These are phyloP conservation scores for Danaus chrysippus DNA, from an alignment of 2,888 invertebrate genomes.

Conservation along the genomic window DNA sequence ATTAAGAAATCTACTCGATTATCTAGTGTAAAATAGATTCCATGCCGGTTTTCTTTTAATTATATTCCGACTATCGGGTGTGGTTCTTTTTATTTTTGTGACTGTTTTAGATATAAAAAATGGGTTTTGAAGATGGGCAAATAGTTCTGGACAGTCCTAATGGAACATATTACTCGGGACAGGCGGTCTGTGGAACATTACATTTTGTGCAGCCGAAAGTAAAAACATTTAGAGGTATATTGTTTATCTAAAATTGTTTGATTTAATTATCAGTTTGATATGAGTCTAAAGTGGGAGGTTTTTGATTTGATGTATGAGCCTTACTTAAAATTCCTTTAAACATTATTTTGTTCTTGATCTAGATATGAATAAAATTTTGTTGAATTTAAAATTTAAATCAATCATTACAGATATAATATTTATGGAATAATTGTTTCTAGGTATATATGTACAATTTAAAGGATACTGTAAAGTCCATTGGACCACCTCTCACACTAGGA, in stretches of 20 bases:
- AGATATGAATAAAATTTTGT: slow-evolving; percentile 16
- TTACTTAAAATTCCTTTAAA: too few relatives aligned
- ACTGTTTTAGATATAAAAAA: slow-evolving; percentile 26
- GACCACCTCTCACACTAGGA: slow-evolving; percentile 50
- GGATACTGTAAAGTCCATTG: slow-evolving; percentile 77
- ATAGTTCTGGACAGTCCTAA: slow-evolving; percentile 55
- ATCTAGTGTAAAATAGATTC: too few relatives aligned
- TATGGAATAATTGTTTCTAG: slow-evolving; percentile 41
- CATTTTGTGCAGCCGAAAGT: slow-evolving; percentile 53
- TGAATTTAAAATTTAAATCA: background rate
- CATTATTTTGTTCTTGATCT: too few relatives aligned
- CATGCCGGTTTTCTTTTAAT: too few relatives aligned
- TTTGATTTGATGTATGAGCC: too few relatives aligned
- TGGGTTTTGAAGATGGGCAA: slow-evolving; percentile 63
- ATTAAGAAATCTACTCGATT: too few relatives aligned
- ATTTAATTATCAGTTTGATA: background rate
- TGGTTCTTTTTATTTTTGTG: background rate
- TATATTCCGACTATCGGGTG: too few relatives aligned
- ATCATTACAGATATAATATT: too few relatives aligned
- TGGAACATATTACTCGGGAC: slow-evolving; percentile 58
- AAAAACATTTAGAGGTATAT: slow-evolving; percentile 65
- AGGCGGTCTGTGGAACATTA: slow-evolving; percentile 53
- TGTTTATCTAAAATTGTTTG: slow-evolving; percentile 11
- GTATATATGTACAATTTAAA: slow-evolving; percentile 70
- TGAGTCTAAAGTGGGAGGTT: background rate